Percentiles rank a stretch among this genome's conserved stretches.
Conservation (phyloP, 2,797 vertebrate species). For the Spinibarbus caldwelli region DNA sequence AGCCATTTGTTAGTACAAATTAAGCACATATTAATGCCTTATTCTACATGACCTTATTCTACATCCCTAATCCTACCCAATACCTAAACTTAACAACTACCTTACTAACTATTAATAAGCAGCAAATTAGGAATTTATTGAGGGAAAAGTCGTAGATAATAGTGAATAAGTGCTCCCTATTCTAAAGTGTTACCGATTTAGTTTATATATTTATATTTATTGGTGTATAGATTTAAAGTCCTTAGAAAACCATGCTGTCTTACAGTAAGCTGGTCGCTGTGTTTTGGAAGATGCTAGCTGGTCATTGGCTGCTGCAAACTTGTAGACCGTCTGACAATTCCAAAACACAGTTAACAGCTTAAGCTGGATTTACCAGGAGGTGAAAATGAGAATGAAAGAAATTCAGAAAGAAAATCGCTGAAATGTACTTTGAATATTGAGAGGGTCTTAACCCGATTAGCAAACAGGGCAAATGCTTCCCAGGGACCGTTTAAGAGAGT, state of each 20-base stretch:
- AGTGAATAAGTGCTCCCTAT: too few relatives aligned
- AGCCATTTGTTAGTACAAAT: too few relatives aligned
- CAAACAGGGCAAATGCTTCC: slow-evolving; percentile 8
- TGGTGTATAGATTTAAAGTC: not conserved
- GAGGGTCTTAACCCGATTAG: not conserved
- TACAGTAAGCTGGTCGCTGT: not conserved
- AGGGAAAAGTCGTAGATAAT: too few relatives aligned
- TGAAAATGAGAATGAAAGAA: not conserved
- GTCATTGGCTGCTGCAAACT: not conserved
- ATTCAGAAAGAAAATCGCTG: not conserved
- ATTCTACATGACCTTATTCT: too few relatives aligned
- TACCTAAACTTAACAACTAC: too few relatives aligned
- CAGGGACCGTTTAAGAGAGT: slow-evolving; percentile 12
- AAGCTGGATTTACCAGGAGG: not conserved
- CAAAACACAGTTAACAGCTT: not conserved
- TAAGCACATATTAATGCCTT: too few relatives aligned
- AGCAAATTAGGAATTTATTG: too few relatives aligned
- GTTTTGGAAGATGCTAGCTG: not conserved
- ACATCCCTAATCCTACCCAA: too few relatives aligned
- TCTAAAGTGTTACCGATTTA: too few relatives aligned
- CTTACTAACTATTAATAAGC: too few relatives aligned
- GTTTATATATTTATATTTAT: not conserved
- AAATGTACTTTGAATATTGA: not conserved
- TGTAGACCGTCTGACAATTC: not conserved
- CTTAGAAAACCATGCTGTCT: not conserved